Evolutionary conservation across 2,888 invertebrate species (phyloP), one percentile per base, ranked within the genome.

Genomic region (Pharmacophagus antenor): DNA sequence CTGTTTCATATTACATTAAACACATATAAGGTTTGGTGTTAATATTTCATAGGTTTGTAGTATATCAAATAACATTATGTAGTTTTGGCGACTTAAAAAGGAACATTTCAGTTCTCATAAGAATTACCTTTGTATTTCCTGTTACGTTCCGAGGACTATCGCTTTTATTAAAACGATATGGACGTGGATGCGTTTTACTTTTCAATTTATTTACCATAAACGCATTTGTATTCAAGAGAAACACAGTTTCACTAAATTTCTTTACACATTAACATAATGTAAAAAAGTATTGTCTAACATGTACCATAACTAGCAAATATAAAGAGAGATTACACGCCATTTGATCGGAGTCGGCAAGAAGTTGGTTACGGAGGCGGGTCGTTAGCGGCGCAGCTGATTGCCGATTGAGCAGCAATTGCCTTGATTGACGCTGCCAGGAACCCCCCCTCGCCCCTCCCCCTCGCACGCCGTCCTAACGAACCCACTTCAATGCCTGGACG

Each of bases 401-500:
- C 87, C 90, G 89, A 90, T 91, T 90, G 90, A 90, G 85, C 85
- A 85, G 84, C 91, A 88, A 91, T 91, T 89, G 91, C 82, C 87
- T 84, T 89, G 90, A 91, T 90, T 91, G 90, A 91, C 88, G 87
- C 82, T 79, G 84, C 82, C 37, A 15, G 37, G 15, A 4, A 15
- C 37, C 37, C 37, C 31, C 31, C 31, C 27, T 7, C 7, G 27
- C 10, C 10, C 31, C 31, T 10, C 15, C 37, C 5, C 81, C 79
- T 79, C 80, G 57, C 48, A 79, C 80, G 57, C 48, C 52, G 58
- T 67, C 68, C 67, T 71, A 91, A 91, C 90, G 91, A 91, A 85
- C 89, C 84, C 79, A 87, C 86, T 88, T 86, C 85, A 86, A 73
- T 77, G 69, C 76, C 72, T 74, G 79, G 70, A 71, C 82, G 88